Percentiles rank a stretch among this genome's conserved stretches.
Conservation (phyloP, 2,113 vertebrate species). For the Lepidothrix coronata region DNA sequence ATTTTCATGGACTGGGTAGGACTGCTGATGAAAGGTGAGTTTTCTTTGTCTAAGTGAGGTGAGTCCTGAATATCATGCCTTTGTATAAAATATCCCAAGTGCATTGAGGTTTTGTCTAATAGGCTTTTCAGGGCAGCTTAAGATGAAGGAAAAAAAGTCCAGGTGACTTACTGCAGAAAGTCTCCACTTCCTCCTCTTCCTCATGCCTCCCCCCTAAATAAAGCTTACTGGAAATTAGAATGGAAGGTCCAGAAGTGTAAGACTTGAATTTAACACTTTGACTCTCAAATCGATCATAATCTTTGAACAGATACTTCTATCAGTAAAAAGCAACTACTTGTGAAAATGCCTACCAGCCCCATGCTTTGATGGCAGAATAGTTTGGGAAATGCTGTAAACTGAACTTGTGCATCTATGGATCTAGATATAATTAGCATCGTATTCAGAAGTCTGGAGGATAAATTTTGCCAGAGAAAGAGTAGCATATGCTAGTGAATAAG, state of each 20-base stretch:
- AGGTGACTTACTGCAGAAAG: background rate
- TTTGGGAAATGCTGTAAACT: background rate
- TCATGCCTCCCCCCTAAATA: background rate
- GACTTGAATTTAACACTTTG: background rate
- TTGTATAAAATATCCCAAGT: background rate
- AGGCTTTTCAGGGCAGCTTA: background rate
- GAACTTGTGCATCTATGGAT: background rate
- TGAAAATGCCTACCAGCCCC: background rate
- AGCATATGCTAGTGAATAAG: background rate
- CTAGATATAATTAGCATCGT: background rate
- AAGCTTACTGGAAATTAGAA: background rate
- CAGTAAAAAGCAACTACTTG: background rate
- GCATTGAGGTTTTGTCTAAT: background rate
- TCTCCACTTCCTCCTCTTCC: background rate
- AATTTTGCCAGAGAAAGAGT: background rate
- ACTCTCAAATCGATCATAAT: background rate
- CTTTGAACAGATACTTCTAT: background rate
- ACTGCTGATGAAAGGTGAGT: background rate
- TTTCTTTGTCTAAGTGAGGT: background rate
- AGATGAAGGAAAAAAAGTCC: background rate
- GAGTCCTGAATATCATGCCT: background rate
- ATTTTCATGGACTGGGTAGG: slow-evolving; percentile 22
- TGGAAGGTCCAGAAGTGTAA: background rate
- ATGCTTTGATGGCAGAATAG: background rate
- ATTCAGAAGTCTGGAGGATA: background rate